These are phyloP conservation scores for Galago senegalensis DNA, from an alignment of 2,797 vertebrate genomes.

Conservation along the genomic window DNA sequence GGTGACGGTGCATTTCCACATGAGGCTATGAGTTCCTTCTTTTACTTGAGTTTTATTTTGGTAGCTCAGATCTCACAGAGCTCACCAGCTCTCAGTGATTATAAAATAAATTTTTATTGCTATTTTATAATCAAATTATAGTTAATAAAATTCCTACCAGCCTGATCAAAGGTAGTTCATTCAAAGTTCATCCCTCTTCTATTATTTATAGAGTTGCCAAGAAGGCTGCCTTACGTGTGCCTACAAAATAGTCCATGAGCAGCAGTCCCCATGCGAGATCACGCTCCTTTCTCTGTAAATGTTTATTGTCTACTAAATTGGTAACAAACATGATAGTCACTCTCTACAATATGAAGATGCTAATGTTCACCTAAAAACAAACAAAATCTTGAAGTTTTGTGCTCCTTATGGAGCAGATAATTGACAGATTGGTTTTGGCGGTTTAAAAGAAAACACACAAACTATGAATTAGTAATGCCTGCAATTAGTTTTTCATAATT, in stretches of 20 bases:
- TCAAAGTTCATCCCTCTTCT: not conserved
- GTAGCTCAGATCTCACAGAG: not conserved
- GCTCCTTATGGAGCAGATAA: not conserved
- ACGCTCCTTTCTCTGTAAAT: not conserved
- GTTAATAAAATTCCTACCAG: not conserved
- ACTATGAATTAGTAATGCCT: not conserved
- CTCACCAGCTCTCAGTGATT: not conserved
- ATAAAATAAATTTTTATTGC: not conserved
- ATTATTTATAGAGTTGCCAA: not conserved
- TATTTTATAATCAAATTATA: conserved; percentile 23
- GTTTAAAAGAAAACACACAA: not conserved
- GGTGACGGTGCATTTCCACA: not conserved
- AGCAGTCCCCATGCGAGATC: not conserved
- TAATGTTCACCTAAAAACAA: not conserved
- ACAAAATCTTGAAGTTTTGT: not conserved
- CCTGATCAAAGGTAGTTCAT: not conserved
- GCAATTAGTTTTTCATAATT: not conserved
- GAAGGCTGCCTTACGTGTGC: not conserved
- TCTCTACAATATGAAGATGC: not conserved
- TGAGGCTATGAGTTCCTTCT: not conserved
- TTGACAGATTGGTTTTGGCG: not conserved
- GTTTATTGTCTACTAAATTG: not conserved
- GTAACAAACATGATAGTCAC: not conserved
- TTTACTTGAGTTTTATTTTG: not conserved
- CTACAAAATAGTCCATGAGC: not conserved